These are phyloP conservation scores for Monopis laevigella DNA, from an alignment of 2,888 invertebrate genomes.

Conservation along the genomic window DNA sequence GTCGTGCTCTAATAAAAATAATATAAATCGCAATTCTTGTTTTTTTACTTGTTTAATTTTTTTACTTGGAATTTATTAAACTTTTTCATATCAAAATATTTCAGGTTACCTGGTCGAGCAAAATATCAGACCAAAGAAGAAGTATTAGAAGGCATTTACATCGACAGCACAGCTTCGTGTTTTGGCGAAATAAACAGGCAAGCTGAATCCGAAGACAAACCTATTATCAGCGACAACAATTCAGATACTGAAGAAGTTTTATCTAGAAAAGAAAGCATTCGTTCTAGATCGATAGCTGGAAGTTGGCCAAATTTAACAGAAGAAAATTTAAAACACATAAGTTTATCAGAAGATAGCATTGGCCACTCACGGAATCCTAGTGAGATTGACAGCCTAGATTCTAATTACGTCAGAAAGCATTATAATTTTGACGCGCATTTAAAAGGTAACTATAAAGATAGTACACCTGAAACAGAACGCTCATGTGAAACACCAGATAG, in stretches of 20 bases:
- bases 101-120: slow-evolving; percentile 56
- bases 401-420: slow-evolving; percentile 66
- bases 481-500: slow-evolving; percentile 40
- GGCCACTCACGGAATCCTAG: slow-evolving; percentile 60
- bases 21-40: too few species aligned
- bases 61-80: too few species aligned
- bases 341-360: slow-evolving; percentile 58
- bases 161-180: slow-evolving; percentile 60
- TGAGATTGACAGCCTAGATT: slow-evolving; percentile 68
- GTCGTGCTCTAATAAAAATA: too few species aligned
- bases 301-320: slow-evolving; percentile 60
- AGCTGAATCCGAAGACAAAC: slow-evolving; percentile 36
- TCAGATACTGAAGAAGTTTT: slow-evolving; percentile 43
- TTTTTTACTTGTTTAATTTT: too few species aligned
- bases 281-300: slow-evolving; percentile 49
- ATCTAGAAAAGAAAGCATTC: slow-evolving; percentile 43
- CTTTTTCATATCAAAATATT: slow-evolving; percentile 21
- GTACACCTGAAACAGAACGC: slow-evolving; percentile 54
- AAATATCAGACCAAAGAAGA: slow-evolving; percentile 63
- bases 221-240: slow-evolving; percentile 33
- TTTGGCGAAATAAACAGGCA: slow-evolving; percentile 59
- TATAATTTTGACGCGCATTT: slow-evolving; percentile 60
- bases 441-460: slow-evolving; percentile 47
- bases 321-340: slow-evolving; percentile 42
- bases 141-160: slow-evolving; percentile 59